Evolutionary conservation across 2,797 vertebrate species (phyloP).

Genomic region (Cyclura pinguis): DNA sequence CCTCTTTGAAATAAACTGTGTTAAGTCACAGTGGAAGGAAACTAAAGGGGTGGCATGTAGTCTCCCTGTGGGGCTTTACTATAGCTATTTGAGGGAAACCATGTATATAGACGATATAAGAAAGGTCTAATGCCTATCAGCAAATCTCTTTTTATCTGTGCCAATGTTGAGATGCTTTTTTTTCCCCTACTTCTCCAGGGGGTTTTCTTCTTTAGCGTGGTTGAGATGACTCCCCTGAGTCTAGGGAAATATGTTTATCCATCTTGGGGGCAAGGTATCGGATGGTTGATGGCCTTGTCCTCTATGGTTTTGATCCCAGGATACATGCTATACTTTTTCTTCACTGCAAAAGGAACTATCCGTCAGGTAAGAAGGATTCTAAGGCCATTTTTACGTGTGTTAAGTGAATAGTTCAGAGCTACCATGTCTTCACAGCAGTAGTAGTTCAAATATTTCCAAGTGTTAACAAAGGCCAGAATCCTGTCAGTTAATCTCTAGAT

Average conservation of each 20-base stretch:
- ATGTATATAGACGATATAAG: not conserved
- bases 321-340: constrained; percentile 87
- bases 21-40: not conserved
- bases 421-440: not conserved
- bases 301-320: constrained; percentile 91
- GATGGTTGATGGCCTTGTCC: constrained; percentile 91
- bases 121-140: not conserved
- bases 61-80: not conserved
- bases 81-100: not conserved
- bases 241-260: constrained; percentile 90
- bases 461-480: not conserved
- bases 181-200: constrained; percentile 76
- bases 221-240: constrained; percentile 91
- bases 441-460: not conserved
- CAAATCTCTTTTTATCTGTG: not conserved
- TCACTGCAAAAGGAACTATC: constrained; percentile 83
- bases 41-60: not conserved
- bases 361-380: constrained; percentile 78
- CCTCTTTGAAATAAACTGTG: not conserved
- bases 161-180: not conserved
- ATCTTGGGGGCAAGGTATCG: constrained; percentile 88
- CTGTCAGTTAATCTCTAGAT: too few relatives aligned
- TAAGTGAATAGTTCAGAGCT: not conserved
- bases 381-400: not conserved
- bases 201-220: constrained; percentile 91